Evolutionary conservation across 2,888 invertebrate species (phyloP).

Genomic region (Strigamia crassipes): DNA sequence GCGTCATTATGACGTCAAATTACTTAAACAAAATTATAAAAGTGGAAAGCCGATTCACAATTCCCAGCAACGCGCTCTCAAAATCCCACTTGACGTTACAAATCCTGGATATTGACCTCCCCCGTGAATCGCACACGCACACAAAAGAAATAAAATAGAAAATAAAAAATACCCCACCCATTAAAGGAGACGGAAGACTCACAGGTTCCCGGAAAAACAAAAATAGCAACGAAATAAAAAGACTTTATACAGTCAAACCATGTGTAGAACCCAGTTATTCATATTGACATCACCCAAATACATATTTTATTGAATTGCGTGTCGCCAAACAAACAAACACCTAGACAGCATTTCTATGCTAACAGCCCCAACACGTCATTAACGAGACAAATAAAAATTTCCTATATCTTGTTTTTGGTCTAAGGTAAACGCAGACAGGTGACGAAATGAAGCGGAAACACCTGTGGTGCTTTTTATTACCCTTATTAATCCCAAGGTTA

Average conservation of each 20-base stretch:
- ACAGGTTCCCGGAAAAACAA: background rate
- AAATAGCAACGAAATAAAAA: background rate
- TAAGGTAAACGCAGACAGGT: conserved; percentile 21
- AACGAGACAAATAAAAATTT: conserved; percentile 10
- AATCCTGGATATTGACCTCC: conserved; percentile 16
- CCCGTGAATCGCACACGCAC: background rate
- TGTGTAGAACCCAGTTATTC: conserved; percentile 1
- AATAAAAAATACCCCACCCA: background rate
- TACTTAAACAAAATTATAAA: background rate
- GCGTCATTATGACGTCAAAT: conserved; percentile 21
- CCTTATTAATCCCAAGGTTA: conserved; percentile 11
- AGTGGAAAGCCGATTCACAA: background rate
- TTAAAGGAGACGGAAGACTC: conserved; percentile 2
- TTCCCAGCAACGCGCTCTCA: background rate
- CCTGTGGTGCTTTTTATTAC: conserved; percentile 16
- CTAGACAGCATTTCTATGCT: background rate
- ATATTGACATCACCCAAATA: background rate
- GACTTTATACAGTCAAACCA: background rate
- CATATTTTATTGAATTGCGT: background rate
- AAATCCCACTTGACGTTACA: background rate
- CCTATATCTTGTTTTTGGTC: conserved; percentile 8
- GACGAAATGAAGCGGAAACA: conserved; percentile 17
- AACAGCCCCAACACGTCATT: background rate
- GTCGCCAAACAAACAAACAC: background rate
- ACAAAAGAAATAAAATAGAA: background rate